Evolutionary conservation across 1,140 invertebrate genomes (phyloP).

Genomic region (Phymastichus coffea): DNA sequence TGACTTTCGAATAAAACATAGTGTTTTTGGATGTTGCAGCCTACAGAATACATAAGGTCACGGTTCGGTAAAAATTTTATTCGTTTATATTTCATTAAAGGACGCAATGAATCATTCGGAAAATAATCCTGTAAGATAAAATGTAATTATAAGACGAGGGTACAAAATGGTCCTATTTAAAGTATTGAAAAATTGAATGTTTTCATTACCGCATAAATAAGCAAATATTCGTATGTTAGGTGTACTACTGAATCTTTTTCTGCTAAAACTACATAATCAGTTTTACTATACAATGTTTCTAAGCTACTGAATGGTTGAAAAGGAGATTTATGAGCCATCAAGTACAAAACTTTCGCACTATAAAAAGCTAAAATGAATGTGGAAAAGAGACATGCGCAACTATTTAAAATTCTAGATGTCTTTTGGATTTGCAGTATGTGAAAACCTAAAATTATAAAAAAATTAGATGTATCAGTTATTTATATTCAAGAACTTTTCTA

Average conservation of each 20-base stretch:
- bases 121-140: not conserved
- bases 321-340: not conserved
- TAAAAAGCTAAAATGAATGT: not conserved
- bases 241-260: not conserved
- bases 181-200: not conserved
- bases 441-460: not conserved
- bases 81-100: not conserved
- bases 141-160: not conserved
- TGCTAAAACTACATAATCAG: not conserved
- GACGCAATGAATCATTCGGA: not conserved
- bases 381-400: not conserved
- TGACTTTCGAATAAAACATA: slow-evolving; percentile 7
- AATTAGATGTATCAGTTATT: too few relatives aligned
- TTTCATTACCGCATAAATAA: not conserved
- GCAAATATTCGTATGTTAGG: not conserved
- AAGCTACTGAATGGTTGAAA: not conserved
- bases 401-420: not conserved
- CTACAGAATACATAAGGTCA: slow-evolving; percentile 15
- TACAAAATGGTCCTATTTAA: too few relatives aligned
- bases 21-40: slow-evolving; percentile 9
- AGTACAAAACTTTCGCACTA: not conserved
- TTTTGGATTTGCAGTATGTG: not conserved
- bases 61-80: not conserved
- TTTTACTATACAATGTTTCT: not conserved
- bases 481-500: not conserved